Evolutionary conservation across 1,140 invertebrate genomes (phyloP).

Genomic region (Sycobia sp.): DNA sequence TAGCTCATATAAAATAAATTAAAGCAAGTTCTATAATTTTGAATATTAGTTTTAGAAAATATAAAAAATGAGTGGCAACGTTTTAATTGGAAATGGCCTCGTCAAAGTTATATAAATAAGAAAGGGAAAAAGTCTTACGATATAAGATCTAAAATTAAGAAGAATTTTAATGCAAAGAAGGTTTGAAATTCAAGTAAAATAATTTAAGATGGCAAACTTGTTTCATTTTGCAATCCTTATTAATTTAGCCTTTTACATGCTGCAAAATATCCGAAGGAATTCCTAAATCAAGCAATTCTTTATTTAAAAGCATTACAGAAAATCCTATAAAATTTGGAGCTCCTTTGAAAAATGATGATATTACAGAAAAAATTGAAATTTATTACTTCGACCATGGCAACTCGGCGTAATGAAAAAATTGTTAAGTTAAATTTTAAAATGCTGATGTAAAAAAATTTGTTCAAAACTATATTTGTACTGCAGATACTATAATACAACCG

Average conservation of each 20-base stretch:
- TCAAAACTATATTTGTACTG: not conserved
- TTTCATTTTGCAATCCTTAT: not conserved
- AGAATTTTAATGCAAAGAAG: constrained; percentile 39
- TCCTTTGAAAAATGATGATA: no score
- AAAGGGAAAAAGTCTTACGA: constrained; percentile 43
- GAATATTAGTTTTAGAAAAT: constrained; percentile 19
- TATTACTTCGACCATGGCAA: constrained; percentile 74
- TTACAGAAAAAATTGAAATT: constrained; percentile 63
- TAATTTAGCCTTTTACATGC: constrained; percentile 37
- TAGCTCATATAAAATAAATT: not conserved
- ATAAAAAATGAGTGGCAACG: constrained; percentile 23
- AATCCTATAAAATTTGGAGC: constrained; percentile 14
- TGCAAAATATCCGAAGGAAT: constrained; percentile 47
- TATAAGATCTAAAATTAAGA: constrained; percentile 38
- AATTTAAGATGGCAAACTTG: not conserved
- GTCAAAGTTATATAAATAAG: constrained; percentile 32
- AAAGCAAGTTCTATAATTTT: not conserved
- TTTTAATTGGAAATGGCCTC: constrained; percentile 40
- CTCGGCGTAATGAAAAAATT: constrained; percentile 61
- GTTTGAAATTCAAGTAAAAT: constrained; percentile 23
- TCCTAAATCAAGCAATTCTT: constrained; percentile 31
- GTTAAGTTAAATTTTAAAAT: not conserved
- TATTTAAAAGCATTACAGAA: not conserved
- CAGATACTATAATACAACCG: constrained; percentile 67
- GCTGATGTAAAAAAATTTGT: not conserved